phyloP scores from a whole-genome alignment of 1,140 invertebrate genomes.

The Drosophila leontia region DNA sequence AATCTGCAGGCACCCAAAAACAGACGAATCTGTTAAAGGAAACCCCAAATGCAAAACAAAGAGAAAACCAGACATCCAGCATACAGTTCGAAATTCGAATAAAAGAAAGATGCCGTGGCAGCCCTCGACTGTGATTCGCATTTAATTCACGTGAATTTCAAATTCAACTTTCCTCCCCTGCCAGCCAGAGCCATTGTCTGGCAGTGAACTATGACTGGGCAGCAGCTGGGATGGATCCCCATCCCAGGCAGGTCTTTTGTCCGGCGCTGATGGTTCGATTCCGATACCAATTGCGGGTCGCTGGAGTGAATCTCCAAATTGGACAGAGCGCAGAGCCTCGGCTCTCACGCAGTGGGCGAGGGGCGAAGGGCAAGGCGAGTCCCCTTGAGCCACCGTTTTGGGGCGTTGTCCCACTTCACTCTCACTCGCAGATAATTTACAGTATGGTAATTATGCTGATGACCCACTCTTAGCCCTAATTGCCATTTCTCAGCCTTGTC shows the following conservation, averaged over 20 bases:
- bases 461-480: constrained; percentile 55
- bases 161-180: constrained; percentile 53
- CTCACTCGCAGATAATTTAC: constrained; percentile 53
- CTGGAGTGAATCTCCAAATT: constrained; percentile 44
- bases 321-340: constrained; percentile 6
- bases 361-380: constrained; percentile 8
- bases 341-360: constrained; percentile 31
- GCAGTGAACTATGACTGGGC: constrained; percentile 80
- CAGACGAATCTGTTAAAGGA: constrained; percentile 39
- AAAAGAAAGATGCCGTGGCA: constrained; percentile 49
- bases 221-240: constrained; percentile 45
- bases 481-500: constrained; percentile 65
- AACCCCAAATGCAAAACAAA: constrained; percentile 44
- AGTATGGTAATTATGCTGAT: constrained; percentile 66
- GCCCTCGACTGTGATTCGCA: constrained; percentile 61
- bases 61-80: constrained; percentile 48
- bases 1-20: constrained; percentile 54
- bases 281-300: constrained; percentile 36
- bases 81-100: constrained; percentile 14
- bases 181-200: constrained; percentile 52
- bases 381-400: constrained; percentile 65
- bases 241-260: constrained; percentile 44
- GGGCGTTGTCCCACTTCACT: constrained; percentile 58
- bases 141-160: constrained; percentile 81
- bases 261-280: constrained; percentile 35